Conservation (phyloP, 23 tunicate species). For the Halocynthia roretzi region DNA sequence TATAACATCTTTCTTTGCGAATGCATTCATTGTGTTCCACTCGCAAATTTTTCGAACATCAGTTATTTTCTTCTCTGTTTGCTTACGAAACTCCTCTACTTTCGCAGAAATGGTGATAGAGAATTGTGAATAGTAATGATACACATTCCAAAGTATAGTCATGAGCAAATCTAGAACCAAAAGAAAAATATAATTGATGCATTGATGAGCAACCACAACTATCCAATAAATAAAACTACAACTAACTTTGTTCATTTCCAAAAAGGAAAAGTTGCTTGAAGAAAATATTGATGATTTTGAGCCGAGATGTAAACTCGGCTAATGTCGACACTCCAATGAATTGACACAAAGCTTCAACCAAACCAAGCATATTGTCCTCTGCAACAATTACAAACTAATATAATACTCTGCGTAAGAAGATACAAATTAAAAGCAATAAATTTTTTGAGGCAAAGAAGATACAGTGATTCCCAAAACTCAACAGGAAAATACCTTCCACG, state of each 20-base stretch:
- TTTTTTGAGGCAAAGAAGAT: not conserved
- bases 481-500: no score
- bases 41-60: constrained; percentile 63
- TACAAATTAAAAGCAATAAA: no score
- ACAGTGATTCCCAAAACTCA: no score
- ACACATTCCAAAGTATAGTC: constrained; percentile 20
- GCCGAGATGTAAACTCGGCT: not conserved
- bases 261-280: not conserved
- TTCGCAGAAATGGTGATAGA: constrained; percentile 8
- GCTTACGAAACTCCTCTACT: constrained; percentile 38
- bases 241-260: not conserved
- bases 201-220: no score
- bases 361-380: not conserved
- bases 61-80: constrained; percentile 74
- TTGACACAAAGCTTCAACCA: not conserved
- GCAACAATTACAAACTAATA: no score
- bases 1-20: constrained; percentile 49
- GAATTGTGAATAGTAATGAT: constrained; percentile 57
- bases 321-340: not conserved
- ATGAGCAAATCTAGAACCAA: no score
- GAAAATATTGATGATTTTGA: not conserved
- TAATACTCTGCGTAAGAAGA: no score
- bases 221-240: no score
- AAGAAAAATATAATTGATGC: no score
- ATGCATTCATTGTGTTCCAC: constrained; percentile 82